Base-by-base conservation (phyloP, 2,888 invertebrate species). In the Macroteleia sp. region DNA sequence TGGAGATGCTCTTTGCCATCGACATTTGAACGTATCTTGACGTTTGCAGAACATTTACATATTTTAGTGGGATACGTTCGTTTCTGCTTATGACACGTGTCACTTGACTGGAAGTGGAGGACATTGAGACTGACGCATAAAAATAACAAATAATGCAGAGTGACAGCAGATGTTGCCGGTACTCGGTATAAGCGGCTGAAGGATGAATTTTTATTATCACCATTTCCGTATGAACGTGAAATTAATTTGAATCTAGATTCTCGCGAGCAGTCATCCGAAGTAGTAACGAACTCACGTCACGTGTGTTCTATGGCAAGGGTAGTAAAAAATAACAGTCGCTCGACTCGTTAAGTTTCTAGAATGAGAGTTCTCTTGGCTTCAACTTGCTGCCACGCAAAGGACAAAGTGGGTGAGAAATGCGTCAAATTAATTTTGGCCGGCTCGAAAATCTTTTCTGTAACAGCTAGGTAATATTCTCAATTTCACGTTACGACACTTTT, bases 201-300 rank as follows among this genome's bases (percentile, higher is more conserved):
- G 70, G 77, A 78, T 79, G 79, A 77, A 81, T 78, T 82, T 82
- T 82, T 80, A 81, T 80, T 77, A 81, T 79, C 81, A 69, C 73
- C 56, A 61, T 71, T 77, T 30, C 54, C 66, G 67, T 54, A 46
- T 46, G 77, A 64, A 77, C 74, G 77, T 77, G 59, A 80, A 82
- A 82, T 82, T 82, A 79, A 80, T 82, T 82, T 64, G 73, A 76
- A 80, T 80, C 71, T 48, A 42, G 70, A 19, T 54, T 66, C 54
- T 56, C 52, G 62, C 62, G 64, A 56, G 66, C 62, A 69, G 69
- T 56, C 66, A 57, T 66, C 42, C 56, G 48, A 32, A 44, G 64
- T 77, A 59, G 48, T 70, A 78, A 70, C 76, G 77, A 73, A 78
- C 76, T 76, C 81, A 56, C 70, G 73, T 80, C 81, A 82, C 81